A percentile compares a stretch with the other conserved stretches of the same genome.
phyloP scores from a whole-genome alignment of 2,113 vertebrate genomes.

The rabbit (Oryctolagus cuniculus) region DNA sequence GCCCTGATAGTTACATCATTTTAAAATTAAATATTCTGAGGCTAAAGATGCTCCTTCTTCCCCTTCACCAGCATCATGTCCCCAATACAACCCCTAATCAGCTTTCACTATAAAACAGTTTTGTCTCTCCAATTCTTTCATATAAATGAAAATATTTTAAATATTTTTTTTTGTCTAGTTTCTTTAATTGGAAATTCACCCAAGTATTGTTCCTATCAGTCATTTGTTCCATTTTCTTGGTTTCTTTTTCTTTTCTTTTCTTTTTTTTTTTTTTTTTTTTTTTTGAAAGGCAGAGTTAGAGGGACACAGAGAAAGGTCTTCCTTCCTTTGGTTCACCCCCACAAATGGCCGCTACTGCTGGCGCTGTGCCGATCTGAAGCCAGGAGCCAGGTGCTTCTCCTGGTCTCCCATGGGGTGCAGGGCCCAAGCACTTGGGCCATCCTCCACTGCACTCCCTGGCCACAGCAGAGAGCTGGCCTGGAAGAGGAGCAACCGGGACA shows the following conservation, averaged over 20 bases:
- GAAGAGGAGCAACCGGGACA: too few relatives aligned
- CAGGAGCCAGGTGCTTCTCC: too few relatives aligned
- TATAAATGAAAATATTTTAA: background rate
- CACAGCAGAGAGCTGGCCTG: too few relatives aligned
- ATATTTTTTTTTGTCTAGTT: conserved; percentile 1
- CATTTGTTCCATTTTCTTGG: background rate
- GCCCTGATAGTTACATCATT: background rate
- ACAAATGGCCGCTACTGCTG: too few relatives aligned
- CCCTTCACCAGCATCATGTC: background rate
- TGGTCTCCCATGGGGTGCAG: too few relatives aligned
- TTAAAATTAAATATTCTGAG: background rate
- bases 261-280: background rate
- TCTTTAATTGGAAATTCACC: background rate
- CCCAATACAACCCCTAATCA: background rate
- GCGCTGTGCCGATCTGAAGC: too few relatives aligned
- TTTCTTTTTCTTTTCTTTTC: background rate
- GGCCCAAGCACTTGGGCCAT: too few relatives aligned
- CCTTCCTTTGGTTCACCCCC: too few relatives aligned
- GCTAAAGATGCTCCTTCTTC: background rate
- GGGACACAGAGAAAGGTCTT: too few relatives aligned
- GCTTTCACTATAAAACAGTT: background rate
- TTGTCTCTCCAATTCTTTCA: conserved; percentile 22
- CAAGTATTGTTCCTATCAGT: background rate
- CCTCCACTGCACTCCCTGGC: too few relatives aligned
- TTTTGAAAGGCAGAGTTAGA: too few relatives aligned